Percentiles rank a stretch among this genome's conserved stretches.
Conservation (phyloP, 2,113 vertebrate species). For the Cebus imitator region DNA sequence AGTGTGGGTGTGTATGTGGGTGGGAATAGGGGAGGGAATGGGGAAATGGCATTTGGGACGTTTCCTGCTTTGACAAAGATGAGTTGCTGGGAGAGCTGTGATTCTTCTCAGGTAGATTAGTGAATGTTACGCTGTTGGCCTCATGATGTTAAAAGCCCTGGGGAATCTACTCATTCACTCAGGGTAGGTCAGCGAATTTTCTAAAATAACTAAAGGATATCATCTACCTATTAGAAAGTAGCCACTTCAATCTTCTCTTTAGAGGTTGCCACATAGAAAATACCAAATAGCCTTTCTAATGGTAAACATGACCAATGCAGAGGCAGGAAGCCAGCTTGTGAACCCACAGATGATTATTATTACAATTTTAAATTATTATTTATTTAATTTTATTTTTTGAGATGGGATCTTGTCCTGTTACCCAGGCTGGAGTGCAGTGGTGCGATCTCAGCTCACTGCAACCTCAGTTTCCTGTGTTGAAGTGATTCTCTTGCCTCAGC, state of each 20-base stretch:
- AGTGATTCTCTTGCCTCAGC: too few species aligned
- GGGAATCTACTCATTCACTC: background rate
- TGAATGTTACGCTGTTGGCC: background rate
- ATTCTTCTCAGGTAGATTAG: background rate
- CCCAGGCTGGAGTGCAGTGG: too few species aligned
- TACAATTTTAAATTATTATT: too few species aligned
- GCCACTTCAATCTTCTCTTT: background rate
- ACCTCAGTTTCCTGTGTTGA: too few species aligned
- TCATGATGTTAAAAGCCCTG: background rate
- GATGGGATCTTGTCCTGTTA: too few species aligned
- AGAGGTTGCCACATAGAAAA: background rate
- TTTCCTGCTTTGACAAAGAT: background rate
- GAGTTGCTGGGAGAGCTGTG: background rate
- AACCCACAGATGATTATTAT: too few species aligned
- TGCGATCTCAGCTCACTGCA: rapidly evolving
- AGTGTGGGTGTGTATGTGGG: background rate
- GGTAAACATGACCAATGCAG: too few species aligned
- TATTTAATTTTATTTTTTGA: too few species aligned
- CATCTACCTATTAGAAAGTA: background rate
- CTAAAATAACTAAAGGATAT: background rate
- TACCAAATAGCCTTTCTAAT: background rate
- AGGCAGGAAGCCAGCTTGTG: too few species aligned
- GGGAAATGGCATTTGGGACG: background rate
- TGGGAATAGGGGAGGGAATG: background rate
- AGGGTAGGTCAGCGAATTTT: background rate